A percentile compares a stretch with the other conserved stretches of the same genome.
Conservation (phyloP, 92 coral and sea anemone genomes). For the Isaurus tuberculatus region DNA sequence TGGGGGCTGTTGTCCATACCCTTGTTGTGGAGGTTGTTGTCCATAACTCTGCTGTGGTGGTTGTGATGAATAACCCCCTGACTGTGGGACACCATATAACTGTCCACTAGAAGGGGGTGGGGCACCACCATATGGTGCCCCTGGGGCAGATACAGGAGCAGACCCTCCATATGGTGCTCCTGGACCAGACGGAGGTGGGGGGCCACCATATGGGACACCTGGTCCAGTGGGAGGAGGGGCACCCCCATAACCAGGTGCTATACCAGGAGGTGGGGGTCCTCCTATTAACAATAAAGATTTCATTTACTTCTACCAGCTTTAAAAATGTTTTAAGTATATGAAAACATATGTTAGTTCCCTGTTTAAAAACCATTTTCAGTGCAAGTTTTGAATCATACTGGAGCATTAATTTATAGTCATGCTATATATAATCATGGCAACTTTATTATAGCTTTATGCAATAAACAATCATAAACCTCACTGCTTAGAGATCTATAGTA, state of each 20-base stretch:
- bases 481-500: too few species aligned
- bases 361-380: neutral
- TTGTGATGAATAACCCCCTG: slow-evolving; percentile 55
- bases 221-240: slow-evolving; percentile 45
- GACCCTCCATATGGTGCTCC: slow-evolving; percentile 45
- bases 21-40: slow-evolving; percentile 42
- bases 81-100: slow-evolving; percentile 44
- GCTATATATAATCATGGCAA: too few species aligned
- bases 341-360: neutral
- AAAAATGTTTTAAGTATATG: neutral
- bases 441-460: too few species aligned
- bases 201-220: slow-evolving; percentile 32
- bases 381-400: too few species aligned
- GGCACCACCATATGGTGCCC: slow-evolving; percentile 28
- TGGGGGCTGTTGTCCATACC: slow-evolving; percentile 72
- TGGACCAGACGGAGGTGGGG: slow-evolving; percentile 9
- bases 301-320: slow-evolving; percentile 60
- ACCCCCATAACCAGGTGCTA: slow-evolving; percentile 44
- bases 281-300: slow-evolving; percentile 62
- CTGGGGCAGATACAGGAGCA: slow-evolving; percentile 17
- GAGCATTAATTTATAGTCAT: too few species aligned
- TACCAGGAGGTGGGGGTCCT: slow-evolving; percentile 40
- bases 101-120: slow-evolving; percentile 36
- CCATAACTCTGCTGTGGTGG: slow-evolving; percentile 51
- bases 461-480: too few species aligned